A percentile compares a stretch with the other conserved stretches of the same genome.
These are phyloP conservation scores for Boleophthalmus pectinirostris DNA, from an alignment of 2,113 vertebrate genomes.

Conservation along the genomic window DNA sequence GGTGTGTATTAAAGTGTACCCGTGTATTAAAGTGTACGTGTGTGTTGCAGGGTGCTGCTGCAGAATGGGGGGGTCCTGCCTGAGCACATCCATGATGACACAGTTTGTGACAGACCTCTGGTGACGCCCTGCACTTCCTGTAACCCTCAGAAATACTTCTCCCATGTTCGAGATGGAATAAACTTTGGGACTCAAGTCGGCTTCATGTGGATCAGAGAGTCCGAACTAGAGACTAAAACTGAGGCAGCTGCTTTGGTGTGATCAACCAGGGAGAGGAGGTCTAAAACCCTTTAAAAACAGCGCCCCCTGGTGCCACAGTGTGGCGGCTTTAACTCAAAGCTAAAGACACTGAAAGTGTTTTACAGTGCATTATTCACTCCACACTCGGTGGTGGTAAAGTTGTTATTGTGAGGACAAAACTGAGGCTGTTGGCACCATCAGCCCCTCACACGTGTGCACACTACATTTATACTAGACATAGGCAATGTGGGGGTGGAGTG, in stretches of 20 bases:
- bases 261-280: background rate
- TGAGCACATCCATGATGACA: conserved; percentile 85
- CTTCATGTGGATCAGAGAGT: conserved; percentile 85
- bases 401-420: too few species aligned
- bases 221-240: background rate
- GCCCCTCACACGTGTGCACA: too few species aligned
- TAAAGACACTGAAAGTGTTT: too few species aligned
- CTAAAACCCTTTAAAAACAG: background rate
- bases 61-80: conserved; percentile 85
- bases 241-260: background rate
- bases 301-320: too few species aligned
- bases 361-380: too few species aligned
- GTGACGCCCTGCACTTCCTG: conserved; percentile 89
- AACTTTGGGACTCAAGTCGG: conserved; percentile 93
- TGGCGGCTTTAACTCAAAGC: too few species aligned
- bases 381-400: too few species aligned
- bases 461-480: too few species aligned
- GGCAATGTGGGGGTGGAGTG: too few species aligned
- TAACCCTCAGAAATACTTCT: conserved; percentile 86
- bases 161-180: conserved; percentile 85
- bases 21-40: background rate
- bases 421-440: too few species aligned
- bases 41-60: conserved; percentile 82
- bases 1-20: too few species aligned
- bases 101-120: conserved; percentile 58